These are phyloP conservation scores for Uria lomvia DNA, from an alignment of 2,113 vertebrate genomes.

Conservation along the genomic window DNA sequence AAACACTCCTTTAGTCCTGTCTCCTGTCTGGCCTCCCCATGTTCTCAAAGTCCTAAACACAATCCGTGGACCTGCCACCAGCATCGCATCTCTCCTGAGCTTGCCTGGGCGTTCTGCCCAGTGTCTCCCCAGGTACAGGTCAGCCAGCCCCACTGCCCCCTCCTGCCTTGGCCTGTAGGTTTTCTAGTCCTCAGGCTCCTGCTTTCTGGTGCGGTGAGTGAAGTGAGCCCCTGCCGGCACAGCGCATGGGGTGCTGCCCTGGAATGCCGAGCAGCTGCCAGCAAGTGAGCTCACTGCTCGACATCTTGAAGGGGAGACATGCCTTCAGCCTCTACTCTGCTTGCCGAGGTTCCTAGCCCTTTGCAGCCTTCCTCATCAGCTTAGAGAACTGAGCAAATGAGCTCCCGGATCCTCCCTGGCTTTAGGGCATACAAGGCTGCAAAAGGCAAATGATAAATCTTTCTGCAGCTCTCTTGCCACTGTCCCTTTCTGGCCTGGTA, in stretches of 20 bases:
- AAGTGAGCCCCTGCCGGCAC: neutral
- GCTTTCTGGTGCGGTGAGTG: accelerated
- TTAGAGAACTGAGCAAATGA: neutral
- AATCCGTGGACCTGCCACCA: neutral
- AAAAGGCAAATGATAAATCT: neutral
- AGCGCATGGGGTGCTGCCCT: neutral
- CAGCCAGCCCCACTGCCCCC: neutral
- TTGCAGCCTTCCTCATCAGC: neutral
- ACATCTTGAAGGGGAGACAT: neutral
- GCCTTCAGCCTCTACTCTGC: neutral
- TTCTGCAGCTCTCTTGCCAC: neutral
- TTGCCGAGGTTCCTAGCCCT: neutral
- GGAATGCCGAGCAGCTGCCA: neutral
- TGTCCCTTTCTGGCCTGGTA: neutral
- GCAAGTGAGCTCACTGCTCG: neutral
- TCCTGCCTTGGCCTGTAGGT: neutral
- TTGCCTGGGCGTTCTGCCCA: neutral
- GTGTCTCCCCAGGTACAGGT: neutral
- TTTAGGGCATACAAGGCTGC: neutral
- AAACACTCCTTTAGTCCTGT: neutral
- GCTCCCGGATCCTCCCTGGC: neutral
- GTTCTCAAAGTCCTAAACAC: neutral
- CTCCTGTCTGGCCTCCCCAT: accelerated
- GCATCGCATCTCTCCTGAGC: neutral
- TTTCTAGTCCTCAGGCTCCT: neutral